A percentile compares a stretch with the other conserved stretches of the same genome.
Conservation (phyloP, 2,888 invertebrate genomes). For the Oligia latruncula region DNA sequence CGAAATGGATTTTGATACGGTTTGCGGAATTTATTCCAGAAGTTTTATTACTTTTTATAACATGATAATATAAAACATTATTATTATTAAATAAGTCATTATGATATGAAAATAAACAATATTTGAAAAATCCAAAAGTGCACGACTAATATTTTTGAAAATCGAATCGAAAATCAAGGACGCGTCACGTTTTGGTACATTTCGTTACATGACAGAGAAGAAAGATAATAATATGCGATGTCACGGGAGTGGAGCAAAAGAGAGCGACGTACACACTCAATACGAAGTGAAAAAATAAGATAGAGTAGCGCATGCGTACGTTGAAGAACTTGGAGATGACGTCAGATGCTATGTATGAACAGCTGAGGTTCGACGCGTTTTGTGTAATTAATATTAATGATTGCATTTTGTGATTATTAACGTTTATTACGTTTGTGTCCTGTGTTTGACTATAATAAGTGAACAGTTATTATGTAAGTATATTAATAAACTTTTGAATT, state of each 20-base stretch:
- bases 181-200: not conserved
- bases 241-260: not conserved
- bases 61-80: not conserved
- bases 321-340: not conserved
- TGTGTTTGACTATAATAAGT: not conserved
- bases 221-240: not conserved
- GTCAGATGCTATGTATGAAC: not conserved
- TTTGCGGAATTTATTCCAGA: not conserved
- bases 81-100: not conserved
- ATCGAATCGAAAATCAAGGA: not conserved
- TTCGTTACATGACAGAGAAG: slow-evolving; percentile 10
- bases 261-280: not conserved
- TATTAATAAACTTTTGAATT: not conserved
- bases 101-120: too few species aligned
- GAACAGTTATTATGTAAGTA: not conserved
- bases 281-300: not conserved
- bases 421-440: not conserved
- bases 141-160: not conserved
- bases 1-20: not conserved
- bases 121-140: too few species aligned
- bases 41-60: not conserved
- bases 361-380: not conserved
- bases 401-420: not conserved
- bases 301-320: not conserved
- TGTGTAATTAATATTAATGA: not conserved